Conservation (phyloP, 2,113 vertebrate species). For the Gila orcuttii region DNA sequence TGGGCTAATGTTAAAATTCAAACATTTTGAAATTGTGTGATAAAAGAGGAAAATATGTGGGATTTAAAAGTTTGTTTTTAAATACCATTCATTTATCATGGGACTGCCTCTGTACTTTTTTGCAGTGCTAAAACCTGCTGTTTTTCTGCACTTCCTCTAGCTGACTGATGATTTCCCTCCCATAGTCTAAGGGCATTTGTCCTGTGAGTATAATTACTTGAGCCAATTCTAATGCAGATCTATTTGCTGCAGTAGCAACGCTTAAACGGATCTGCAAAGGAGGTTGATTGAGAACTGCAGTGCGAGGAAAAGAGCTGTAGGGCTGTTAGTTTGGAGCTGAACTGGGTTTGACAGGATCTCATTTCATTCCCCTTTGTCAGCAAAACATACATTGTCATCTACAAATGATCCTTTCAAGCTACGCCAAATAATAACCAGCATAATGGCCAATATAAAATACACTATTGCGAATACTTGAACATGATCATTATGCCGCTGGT, state of each 20-base stretch:
- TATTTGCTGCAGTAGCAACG: neutral
- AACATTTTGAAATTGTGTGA: no score
- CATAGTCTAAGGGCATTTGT: neutral
- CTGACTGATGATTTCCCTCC: neutral
- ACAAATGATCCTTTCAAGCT: neutral
- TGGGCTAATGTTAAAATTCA: no score
- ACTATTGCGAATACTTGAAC: neutral
- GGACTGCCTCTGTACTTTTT: neutral
- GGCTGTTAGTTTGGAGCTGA: neutral
- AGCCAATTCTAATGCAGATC: conserved; percentile 2
- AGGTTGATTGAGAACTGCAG: conserved; percentile 6
- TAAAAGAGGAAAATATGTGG: neutral
- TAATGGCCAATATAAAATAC: neutral
- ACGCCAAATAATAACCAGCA: neutral
- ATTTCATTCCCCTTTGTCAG: neutral
- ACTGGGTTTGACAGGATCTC: conserved; percentile 8
- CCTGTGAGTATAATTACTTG: neutral
- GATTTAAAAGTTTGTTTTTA: neutral
- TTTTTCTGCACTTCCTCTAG: neutral
- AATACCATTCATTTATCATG: no score
- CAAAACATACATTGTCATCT: neutral
- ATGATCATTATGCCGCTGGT: neutral
- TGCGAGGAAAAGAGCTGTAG: neutral
- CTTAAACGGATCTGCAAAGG: neutral
- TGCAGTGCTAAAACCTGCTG: neutral